Percentiles rank a stretch among this genome's conserved stretches.
Evolutionary conservation across 64 coral and sea anemone genomes (phyloP).

Genomic region (Stichodactyla mertensii): DNA sequence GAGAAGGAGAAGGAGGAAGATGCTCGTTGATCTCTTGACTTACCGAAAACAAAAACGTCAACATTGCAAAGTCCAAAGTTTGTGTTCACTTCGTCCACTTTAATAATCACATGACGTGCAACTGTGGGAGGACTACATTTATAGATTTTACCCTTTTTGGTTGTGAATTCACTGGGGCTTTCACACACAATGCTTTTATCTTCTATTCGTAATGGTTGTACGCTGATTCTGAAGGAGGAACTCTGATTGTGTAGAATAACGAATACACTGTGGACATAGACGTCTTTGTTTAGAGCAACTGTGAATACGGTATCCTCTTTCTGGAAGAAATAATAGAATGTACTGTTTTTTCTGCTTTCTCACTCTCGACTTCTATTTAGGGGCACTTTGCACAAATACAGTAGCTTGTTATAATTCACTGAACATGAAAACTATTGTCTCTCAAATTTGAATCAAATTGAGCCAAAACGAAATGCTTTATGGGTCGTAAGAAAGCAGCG

Average conservation of each 20-base stretch:
- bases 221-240: not conserved
- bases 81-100: too few species aligned
- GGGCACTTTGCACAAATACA: too few species aligned
- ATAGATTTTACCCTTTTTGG: not conserved
- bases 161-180: not conserved
- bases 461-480: too few species aligned
- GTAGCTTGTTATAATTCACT: too few species aligned
- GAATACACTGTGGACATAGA: conserved; percentile 8
- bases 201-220: not conserved
- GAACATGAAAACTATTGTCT: too few species aligned
- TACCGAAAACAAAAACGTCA: conserved; percentile 15
- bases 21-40: not conserved
- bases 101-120: not conserved
- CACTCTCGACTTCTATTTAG: too few species aligned
- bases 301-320: not conserved
- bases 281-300: not conserved
- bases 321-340: not conserved
- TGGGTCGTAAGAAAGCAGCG: too few species aligned
- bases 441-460: too few species aligned
- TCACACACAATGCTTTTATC: not conserved
- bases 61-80: conserved; percentile 7
- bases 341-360: too few species aligned
- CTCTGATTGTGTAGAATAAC: not conserved
- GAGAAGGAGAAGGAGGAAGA: not conserved
- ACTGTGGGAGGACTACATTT: not conserved